Conservation (phyloP, 2,113 vertebrate species). For the Indicator indicator region DNA sequence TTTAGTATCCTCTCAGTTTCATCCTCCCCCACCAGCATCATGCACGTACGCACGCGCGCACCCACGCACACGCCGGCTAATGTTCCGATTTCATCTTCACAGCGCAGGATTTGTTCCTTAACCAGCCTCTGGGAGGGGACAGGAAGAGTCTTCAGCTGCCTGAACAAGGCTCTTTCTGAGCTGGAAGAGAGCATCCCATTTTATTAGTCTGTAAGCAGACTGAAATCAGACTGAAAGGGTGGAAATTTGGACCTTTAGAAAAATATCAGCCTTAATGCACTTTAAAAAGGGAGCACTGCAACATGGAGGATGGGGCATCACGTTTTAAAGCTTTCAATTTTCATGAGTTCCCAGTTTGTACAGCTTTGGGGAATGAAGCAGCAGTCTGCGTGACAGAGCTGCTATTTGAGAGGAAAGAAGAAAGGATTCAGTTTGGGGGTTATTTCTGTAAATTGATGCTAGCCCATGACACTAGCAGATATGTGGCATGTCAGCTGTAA, state of each 20-base stretch:
- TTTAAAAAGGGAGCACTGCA: neutral
- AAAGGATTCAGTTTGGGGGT: neutral
- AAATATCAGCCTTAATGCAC: neutral
- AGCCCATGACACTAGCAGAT: neutral
- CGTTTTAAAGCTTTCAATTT: neutral
- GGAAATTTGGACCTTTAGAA: neutral
- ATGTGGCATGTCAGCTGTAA: neutral
- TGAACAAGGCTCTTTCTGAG: neutral
- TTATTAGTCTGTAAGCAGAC: neutral
- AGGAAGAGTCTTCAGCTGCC: neutral
- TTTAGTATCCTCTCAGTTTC: neutral
- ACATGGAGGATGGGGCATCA: neutral
- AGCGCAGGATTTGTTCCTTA: slow-evolving; percentile 8
- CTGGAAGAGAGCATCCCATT: neutral
- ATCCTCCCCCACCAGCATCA: neutral
- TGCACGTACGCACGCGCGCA: neutral
- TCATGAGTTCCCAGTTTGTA: neutral
- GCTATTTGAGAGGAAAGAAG: neutral
- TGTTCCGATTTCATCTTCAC: neutral
- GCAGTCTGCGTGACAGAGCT: neutral
- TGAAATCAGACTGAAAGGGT: neutral
- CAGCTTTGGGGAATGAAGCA: neutral
- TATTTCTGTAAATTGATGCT: neutral
- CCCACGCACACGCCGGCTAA: neutral
- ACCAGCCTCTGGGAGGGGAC: neutral